Percentiles rank a stretch among this genome's conserved stretches.
Conservation (phyloP, 2,113 vertebrate species). For the Cottus gobio region DNA sequence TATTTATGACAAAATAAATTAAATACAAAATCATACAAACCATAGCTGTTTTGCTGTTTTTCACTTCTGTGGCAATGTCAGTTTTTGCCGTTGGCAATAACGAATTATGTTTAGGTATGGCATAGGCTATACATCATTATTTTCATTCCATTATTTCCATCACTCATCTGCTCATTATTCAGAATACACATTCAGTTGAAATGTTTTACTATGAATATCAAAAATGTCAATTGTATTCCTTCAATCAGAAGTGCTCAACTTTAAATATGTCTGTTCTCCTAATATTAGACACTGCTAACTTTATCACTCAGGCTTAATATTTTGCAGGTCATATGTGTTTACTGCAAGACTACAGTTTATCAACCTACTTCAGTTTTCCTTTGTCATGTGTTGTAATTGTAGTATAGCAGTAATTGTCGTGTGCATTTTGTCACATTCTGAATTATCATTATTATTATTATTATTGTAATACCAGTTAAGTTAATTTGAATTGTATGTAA, state of each 20-base stretch:
- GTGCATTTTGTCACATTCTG: not conserved
- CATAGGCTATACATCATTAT: not conserved
- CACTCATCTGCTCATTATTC: not conserved
- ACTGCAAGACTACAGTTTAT: not conserved
- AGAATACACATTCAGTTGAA: no score
- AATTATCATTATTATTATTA: no score
- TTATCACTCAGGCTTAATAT: not conserved
- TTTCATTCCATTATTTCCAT: not conserved
- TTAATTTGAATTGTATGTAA: not conserved
- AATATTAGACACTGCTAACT: not conserved
- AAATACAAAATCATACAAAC: not conserved
- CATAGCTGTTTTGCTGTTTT: not conserved
- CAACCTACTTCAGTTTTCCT: not conserved
- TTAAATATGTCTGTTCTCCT: not conserved
- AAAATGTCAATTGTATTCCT: not conserved
- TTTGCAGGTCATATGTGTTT: not conserved
- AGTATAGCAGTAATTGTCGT: not conserved
- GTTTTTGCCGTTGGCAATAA: not conserved
- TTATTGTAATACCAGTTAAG: not conserved
- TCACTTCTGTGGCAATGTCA: not conserved
- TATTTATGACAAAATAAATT: not conserved
- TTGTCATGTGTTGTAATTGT: not conserved
- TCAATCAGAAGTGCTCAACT: not conserved
- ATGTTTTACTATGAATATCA: not conserved
- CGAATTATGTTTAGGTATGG: not conserved